phyloP scores from a whole-genome alignment of 2,797 vertebrate genomes.

The Pristis pectinata region DNA sequence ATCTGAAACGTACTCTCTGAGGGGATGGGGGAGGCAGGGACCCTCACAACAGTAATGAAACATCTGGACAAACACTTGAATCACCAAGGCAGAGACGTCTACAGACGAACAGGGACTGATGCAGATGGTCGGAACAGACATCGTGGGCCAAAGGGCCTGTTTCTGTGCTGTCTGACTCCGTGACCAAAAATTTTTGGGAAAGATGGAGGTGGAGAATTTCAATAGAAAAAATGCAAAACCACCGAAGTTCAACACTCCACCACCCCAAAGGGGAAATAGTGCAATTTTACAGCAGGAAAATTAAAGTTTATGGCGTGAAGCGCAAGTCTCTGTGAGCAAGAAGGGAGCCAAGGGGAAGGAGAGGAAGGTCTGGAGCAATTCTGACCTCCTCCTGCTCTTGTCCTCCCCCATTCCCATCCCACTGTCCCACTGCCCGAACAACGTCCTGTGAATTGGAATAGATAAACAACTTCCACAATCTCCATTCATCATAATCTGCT shows the following conservation, averaged over 20 bases:
- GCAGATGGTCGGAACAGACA: too few relatives aligned
- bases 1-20: background rate
- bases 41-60: too few relatives aligned
- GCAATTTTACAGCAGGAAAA: background rate
- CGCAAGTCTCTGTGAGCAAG: background rate
- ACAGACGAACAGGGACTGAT: too few relatives aligned
- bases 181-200: too few relatives aligned
- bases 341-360: background rate
- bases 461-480: background rate
- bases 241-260: background rate
- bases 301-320: background rate
- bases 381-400: too few relatives aligned
- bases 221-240: background rate
- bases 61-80: too few relatives aligned
- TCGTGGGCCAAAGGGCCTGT: too few relatives aligned
- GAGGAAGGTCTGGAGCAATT: background rate
- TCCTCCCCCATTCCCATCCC: background rate
- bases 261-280: too few relatives aligned
- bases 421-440: background rate
- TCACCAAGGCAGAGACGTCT: too few relatives aligned
- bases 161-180: too few relatives aligned
- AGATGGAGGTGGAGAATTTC: background rate
- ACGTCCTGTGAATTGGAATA: background rate
- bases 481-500: background rate
- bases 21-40: background rate